Conservation (phyloP, 2,797 vertebrate species). For the Crax fasciolata region DNA sequence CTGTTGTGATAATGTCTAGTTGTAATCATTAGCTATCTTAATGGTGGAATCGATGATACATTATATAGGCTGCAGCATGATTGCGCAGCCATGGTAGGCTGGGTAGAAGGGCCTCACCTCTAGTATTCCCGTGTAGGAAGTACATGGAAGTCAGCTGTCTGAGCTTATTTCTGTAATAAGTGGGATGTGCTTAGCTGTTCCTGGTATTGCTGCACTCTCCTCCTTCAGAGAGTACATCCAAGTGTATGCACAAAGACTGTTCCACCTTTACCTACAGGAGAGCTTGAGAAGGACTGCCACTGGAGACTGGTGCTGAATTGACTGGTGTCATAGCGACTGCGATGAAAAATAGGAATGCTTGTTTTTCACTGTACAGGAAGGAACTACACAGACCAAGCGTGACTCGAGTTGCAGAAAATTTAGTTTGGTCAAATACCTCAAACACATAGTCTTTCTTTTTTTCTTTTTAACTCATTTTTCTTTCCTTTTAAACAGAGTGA, state of each 20-base stretch:
- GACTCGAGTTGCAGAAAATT: background rate
- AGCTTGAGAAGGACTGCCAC: background rate
- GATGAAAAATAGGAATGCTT: background rate
- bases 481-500: conserved; percentile 85
- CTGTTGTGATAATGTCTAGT: background rate
- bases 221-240: background rate
- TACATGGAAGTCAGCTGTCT: background rate
- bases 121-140: background rate
- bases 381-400: background rate
- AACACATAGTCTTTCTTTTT: background rate
- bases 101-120: background rate
- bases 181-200: background rate
- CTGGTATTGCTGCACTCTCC: background rate
- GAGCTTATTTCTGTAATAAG: background rate
- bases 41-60: background rate
- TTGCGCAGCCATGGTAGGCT: background rate
- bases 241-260: background rate
- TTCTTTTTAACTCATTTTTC: background rate
- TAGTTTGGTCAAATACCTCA: background rate
- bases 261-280: background rate
- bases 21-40: background rate
- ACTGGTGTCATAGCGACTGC: background rate
- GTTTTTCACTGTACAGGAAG: background rate
- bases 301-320: background rate
- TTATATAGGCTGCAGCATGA: background rate